Conservation (phyloP, 2,797 vertebrate genomes). For the Danio aesculapii region DNA sequence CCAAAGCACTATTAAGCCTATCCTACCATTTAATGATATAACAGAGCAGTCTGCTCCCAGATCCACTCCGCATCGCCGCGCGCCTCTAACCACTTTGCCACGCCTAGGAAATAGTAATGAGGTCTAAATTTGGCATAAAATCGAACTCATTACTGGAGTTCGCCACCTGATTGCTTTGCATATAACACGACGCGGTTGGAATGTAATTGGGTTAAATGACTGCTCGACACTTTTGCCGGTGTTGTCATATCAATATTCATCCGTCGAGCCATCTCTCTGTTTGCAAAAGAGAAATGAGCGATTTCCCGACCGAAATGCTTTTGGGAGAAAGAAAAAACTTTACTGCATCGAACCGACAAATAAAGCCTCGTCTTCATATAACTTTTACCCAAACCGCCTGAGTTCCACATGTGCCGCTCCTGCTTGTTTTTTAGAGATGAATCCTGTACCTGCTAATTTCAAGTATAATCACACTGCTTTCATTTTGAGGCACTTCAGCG, state of each 20-base stretch:
- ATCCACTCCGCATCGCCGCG: constrained; percentile 72
- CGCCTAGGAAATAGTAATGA: constrained; percentile 89
- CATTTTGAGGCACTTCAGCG: neutral
- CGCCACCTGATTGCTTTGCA: constrained; percentile 94
- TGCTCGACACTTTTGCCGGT: constrained; percentile 69
- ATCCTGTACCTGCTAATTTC: neutral
- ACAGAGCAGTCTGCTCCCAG: constrained; percentile 72
- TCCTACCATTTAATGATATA: constrained; percentile 76
- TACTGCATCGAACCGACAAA: constrained; percentile 2
- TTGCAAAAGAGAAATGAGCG: neutral
- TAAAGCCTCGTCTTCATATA: neutral
- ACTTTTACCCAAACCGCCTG: constrained; percentile 15
- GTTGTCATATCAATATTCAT: constrained; percentile 75
- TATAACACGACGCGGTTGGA: constrained; percentile 90
- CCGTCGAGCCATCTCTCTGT: constrained; percentile 54
- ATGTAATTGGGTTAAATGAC: constrained; percentile 93
- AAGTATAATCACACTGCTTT: constrained; percentile 11
- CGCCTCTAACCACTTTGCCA: constrained; percentile 80
- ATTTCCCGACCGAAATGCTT: too few relatives aligned
- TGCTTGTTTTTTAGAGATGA: neutral
- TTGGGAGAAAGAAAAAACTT: neutral
- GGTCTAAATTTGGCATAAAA: constrained; percentile 98
- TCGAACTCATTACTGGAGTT: constrained; percentile 98
- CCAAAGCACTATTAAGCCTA: constrained; percentile 73
- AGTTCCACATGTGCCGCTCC: neutral